Conservation (phyloP, 2,113 vertebrate species). For the Vulpes ferrilata region DNA sequence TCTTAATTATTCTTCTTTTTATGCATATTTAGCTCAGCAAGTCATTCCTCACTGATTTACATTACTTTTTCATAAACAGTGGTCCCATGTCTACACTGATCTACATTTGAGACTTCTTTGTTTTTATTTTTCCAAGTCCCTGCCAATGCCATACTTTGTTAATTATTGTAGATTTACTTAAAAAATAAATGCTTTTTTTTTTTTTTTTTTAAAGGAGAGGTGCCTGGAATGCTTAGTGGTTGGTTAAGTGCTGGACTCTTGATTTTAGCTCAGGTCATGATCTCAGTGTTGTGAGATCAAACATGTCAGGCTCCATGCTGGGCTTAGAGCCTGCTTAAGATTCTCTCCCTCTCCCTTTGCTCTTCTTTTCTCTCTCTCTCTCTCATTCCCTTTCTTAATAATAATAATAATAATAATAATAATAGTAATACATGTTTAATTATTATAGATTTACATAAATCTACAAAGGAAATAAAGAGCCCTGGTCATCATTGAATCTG, state of each 20-base stretch:
- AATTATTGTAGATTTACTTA: neutral
- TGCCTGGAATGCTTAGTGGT: neutral
- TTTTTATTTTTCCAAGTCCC: neutral
- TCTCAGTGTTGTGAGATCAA: neutral
- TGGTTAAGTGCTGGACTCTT: neutral
- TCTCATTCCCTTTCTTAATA: neutral
- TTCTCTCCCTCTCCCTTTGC: neutral
- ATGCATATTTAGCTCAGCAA: neutral
- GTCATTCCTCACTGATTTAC: neutral
- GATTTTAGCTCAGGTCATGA: neutral
- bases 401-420: neutral
- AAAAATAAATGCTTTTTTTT: neutral
- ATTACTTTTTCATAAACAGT: neutral
- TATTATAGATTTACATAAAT: neutral
- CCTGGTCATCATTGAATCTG: neutral
- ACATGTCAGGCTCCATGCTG: neutral
- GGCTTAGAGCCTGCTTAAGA: neutral
- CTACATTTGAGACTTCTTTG: neutral
- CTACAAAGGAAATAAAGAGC: neutral
- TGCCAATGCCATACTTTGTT: neutral
- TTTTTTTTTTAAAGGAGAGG: too few species aligned
- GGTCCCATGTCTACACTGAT: neutral
- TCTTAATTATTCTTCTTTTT: neutral
- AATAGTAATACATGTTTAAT: neutral
- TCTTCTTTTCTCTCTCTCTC: too few species aligned